Evolutionary conservation across 2,797 vertebrate genomes (phyloP), one percentile per base, ranked within the genome.

Genomic region (Acipenser oxyrinchus): DNA sequence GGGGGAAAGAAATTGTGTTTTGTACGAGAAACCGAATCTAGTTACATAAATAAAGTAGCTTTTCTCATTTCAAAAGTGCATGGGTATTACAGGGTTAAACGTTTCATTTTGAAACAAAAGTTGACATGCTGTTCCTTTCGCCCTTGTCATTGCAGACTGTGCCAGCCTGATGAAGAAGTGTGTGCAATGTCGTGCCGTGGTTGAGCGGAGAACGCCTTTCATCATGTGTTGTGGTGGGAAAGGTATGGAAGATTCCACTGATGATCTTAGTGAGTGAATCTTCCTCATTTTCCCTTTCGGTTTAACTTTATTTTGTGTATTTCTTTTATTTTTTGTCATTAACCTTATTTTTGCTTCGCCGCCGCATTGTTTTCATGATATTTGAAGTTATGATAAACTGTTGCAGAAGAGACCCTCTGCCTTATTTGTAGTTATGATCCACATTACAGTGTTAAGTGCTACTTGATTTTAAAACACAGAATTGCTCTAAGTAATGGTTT

Each of bases 151-250:
- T 53, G n/a, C 78, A 99, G 97, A 99, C 77, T 99, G 97, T 87
- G 97, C 97, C 74, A 98, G 82, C 81, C 89, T 99, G 77, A 99
- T 99, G 97, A 99, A 99, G 88, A 99, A 99, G 76, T 99, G 97
- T 74, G 97, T 99, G 62, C 97, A 99, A 80, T 99, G 97, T 74
- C 96, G 97, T 70, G 93, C 97, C 67, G 92, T 98, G 62, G 97
- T 99, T 71, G 97, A 99, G 75, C 88, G 91, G 74, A 92, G 96
- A 87, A 95, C 93, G 66, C 95, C 97, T 76, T 99, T 98, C 74
- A 92, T 95, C 75, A 88, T 91, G 75, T 99, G 97, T 87, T 99
- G 97, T 67, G 96, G 95, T 81, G 96, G 96, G 78, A 99, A 97
- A 91, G 92, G 92, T 88, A 91, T 93, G 85, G 96, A 98, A 90